These are phyloP conservation scores for Barbus barbus DNA, from an alignment of 2,113 vertebrate genomes.

Conservation along the genomic window DNA sequence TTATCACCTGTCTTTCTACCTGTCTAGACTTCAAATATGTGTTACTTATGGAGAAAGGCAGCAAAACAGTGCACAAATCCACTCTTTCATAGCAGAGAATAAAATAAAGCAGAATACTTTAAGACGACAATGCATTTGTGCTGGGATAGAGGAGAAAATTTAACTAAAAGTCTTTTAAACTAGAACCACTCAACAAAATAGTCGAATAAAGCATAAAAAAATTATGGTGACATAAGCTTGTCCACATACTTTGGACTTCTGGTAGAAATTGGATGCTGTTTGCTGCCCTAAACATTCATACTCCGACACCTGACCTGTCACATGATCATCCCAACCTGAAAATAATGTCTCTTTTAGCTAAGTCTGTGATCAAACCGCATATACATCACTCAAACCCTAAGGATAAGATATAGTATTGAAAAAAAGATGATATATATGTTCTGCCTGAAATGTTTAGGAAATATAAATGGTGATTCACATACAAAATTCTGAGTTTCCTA, in stretches of 20 bases:
- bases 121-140: neutral
- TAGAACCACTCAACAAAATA: neutral
- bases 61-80: neutral
- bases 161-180: neutral
- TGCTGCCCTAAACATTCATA: neutral
- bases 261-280: neutral
- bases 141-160: neutral
- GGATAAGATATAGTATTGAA: neutral
- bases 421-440: too few species aligned
- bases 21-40: neutral
- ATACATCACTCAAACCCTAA: neutral
- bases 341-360: neutral
- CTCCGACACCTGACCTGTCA: neutral
- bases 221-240: neutral
- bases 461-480: too few species aligned
- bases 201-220: neutral
- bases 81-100: neutral
- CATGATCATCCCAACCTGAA: slow-evolving; percentile 9
- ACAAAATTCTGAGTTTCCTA: neutral
- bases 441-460: too few species aligned
- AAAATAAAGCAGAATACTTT: neutral
- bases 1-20: slow-evolving; percentile 4
- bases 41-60: neutral
- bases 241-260: neutral
- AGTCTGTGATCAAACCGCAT: neutral